A percentile compares a stretch with the other conserved stretches of the same genome.
phyloP scores from a whole-genome alignment of 2,888 invertebrate species.

The Drosophila borborema region DNA sequence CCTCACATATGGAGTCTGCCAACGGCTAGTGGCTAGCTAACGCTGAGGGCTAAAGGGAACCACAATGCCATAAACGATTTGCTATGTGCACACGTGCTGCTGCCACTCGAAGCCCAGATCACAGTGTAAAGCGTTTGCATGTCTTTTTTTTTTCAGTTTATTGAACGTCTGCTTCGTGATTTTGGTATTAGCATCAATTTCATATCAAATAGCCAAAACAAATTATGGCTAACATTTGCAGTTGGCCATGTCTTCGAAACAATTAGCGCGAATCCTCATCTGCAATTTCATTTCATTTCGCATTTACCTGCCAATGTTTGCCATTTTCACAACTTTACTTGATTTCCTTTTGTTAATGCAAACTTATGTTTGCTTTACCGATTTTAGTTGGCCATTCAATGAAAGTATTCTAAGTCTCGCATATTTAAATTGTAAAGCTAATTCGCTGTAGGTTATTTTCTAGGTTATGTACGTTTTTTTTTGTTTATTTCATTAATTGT shows the following conservation, averaged over 20 bases:
- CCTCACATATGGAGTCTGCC: slow-evolving; percentile 12
- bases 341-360: neutral
- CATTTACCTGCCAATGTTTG: slow-evolving; percentile 48
- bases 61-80: neutral
- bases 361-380: slow-evolving; percentile 6
- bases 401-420: no score
- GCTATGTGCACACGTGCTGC: slow-evolving; percentile 53
- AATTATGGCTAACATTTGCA: slow-evolving; percentile 12
- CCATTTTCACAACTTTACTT: neutral
- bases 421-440: neutral
- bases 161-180: slow-evolving; percentile 53
- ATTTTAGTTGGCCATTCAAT: neutral
- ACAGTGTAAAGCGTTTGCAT: no score
- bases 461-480: neutral
- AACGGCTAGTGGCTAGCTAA: no score
- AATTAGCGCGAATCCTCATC: slow-evolving; percentile 28
- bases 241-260: slow-evolving; percentile 26
- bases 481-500: neutral
- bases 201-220: slow-evolving; percentile 19
- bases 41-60: neutral
- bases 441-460: neutral
- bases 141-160: neutral
- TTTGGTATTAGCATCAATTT: slow-evolving; percentile 45
- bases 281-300: slow-evolving; percentile 34
- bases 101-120: neutral